These are phyloP conservation scores for Sebastes minor DNA, from an alignment of 2,797 vertebrate species.

Conservation along the genomic window DNA sequence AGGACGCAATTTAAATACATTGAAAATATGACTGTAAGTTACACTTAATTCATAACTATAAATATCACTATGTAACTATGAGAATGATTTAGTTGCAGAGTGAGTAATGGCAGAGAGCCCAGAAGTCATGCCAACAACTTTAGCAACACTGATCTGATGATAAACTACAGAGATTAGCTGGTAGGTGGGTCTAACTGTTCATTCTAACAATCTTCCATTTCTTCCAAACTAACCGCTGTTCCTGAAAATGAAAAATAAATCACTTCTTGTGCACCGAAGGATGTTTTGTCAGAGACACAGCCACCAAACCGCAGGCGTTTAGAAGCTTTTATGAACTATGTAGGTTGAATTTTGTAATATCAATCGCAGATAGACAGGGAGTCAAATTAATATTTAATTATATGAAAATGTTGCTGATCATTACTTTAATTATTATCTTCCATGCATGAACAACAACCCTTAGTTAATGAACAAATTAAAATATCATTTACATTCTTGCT, in stretches of 20 bases:
- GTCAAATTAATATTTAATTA: slow-evolving; percentile 57
- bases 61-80: not conserved
- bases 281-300: slow-evolving; percentile 1
- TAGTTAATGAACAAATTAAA: slow-evolving; percentile 69
- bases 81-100: not conserved
- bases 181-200: not conserved
- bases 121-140: not conserved
- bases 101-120: not conserved
- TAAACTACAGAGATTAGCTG: not conserved
- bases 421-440: slow-evolving; percentile 67
- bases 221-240: not conserved
- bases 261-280: not conserved
- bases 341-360: slow-evolving; percentile 27
- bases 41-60: not conserved
- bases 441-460: slow-evolving; percentile 60
- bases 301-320: not conserved
- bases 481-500: slow-evolving; percentile 60
- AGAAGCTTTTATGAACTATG: not conserved
- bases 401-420: slow-evolving; percentile 59
- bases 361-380: slow-evolving; percentile 23
- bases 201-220: not conserved
- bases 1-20: not conserved
- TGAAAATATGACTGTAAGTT: not conserved
- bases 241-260: not conserved
- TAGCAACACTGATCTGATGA: not conserved